Evolutionary conservation across 2,113 vertebrate genomes (phyloP), one percentile per base, ranked within the genome.

Genomic region (Periophthalmus modestus): DNA sequence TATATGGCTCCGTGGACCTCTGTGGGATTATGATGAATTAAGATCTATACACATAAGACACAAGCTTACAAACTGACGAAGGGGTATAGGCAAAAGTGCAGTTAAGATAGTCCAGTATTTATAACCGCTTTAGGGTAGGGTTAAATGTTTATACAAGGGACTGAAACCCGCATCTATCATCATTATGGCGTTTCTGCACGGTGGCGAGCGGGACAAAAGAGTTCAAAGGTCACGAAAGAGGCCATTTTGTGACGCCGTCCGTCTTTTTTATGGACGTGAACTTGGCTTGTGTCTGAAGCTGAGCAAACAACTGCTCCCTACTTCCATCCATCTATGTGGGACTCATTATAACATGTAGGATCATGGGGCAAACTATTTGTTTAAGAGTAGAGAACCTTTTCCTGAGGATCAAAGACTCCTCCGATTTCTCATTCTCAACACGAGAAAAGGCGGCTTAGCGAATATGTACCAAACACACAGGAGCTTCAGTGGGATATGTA

Each of bases 361-460:
- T 82, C 77, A 77, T 55, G 69, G 73, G 55, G 69, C 75, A 82
- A 79, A 73, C 73, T 36, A 55, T 73, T 43, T 21, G 28, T 61
- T 69, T 57, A 52, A 72, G 24, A 68, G 66, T 62, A 36, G 18
- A 34, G 71, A 65, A 74, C 65, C 70, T 63, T 67, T 67, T 63
- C 66, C 71, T 62, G 1, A 19, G 50, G 73, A 54, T 50, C 24
- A 68, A 68, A 69, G 12, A 28, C 69, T 19, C 16, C 18, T 63
- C 61, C 63, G 47, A 52, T 69, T 52, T 72, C 68, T 82, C 65
- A 34, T 21, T 47, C 43, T 21, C 33, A n/a, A 2, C 23, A 36
- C 10, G 66, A 36, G 36, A 67, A 72, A 43, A 11, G 19, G 28
- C 28, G 39, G n/a, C 18, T 24, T 36, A n/a, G 54, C 24, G 54